Percentiles rank a stretch among this genome's conserved stretches.
phyloP scores from a whole-genome alignment of 1,140 invertebrate genomes.

The Micrasema longulum region DNA sequence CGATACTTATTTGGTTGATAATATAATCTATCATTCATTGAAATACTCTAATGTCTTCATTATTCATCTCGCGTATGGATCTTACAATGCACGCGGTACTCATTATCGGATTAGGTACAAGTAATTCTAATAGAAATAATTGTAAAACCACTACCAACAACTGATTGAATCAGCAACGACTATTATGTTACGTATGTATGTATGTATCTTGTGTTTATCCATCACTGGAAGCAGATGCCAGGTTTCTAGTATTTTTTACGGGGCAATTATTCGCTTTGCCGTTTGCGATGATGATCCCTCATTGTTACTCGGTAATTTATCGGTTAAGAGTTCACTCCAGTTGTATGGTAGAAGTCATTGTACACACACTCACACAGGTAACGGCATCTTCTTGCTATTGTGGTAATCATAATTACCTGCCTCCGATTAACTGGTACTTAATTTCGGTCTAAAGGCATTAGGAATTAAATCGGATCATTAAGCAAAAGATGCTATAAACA shows the following conservation, averaged over 20 bases:
- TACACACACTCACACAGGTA: constrained; percentile 5
- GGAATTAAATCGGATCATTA: constrained; percentile 10
- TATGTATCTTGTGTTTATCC: no score
- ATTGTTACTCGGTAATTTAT: constrained; percentile 41
- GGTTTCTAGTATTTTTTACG: constrained; percentile 13
- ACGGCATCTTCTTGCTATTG: constrained; percentile 18
- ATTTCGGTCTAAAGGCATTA: constrained; percentile 30
- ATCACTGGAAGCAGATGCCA: neutral
- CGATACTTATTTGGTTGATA: no score
- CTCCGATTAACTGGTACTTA: constrained; percentile 16
- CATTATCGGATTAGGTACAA: no score
- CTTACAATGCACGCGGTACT: no score
- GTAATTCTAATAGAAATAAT: no score
- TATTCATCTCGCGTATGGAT: no score
- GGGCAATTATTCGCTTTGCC: constrained; percentile 19
- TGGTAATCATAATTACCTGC: constrained; percentile 22
- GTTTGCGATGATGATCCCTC: constrained; percentile 27
- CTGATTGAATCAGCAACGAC: no score
- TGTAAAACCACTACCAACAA: no score
- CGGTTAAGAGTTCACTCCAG: constrained; percentile 43
- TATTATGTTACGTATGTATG: no score
- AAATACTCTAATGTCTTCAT: no score
- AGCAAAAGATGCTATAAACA: constrained; percentile 9
- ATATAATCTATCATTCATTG: no score
- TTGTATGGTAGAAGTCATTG: constrained; percentile 23